A percentile compares a stretch with the other conserved stretches of the same genome.
These are phyloP conservation scores for Baccha elongata DNA, from an alignment of 2,888 invertebrate genomes.

Conservation along the genomic window DNA sequence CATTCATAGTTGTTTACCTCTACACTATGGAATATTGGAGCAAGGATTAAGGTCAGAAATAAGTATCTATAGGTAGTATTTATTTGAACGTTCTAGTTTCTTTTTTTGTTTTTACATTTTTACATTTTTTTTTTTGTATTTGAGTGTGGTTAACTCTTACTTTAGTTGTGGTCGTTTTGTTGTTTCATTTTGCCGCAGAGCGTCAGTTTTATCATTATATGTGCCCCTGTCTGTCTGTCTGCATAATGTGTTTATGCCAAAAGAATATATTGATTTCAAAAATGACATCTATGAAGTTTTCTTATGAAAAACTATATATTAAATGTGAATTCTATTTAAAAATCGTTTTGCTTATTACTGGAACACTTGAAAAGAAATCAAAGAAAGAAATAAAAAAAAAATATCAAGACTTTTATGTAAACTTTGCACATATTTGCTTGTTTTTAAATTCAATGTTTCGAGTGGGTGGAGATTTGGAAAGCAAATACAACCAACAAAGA, in stretches of 20 bases:
- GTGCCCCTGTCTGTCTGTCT: conserved; percentile 8
- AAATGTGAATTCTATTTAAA: conserved; percentile 23
- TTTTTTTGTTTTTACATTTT: neutral
- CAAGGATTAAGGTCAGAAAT: conserved; percentile 73
- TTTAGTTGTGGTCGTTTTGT: conserved; percentile 22
- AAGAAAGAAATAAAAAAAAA: neutral
- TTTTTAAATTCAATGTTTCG: conserved; percentile 3
- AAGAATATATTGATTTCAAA: conserved; percentile 64
- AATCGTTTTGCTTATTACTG: conserved; percentile 25
- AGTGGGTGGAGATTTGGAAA: conserved; percentile 6
- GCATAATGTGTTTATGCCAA: conserved; percentile 49
- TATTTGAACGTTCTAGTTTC: conserved; percentile 48
- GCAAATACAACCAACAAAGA: neutral
- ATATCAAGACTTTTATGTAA: neutral
- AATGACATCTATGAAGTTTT: conserved; percentile 32
- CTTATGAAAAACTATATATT: conserved; percentile 4
- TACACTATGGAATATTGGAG: conserved; percentile 58
- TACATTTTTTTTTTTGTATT: conserved; percentile 5
- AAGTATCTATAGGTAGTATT: conserved; percentile 61
- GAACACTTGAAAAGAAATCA: neutral
- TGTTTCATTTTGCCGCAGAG: conserved; percentile 49
- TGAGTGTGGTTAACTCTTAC: conserved; percentile 58
- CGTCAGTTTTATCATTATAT: conserved; percentile 47
- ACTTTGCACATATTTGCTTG: conserved; percentile 11
- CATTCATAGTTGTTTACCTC: conserved; percentile 14